Base-by-base conservation (phyloP, 2,113 vertebrate species). In the Thamnophis sirtalis region DNA sequence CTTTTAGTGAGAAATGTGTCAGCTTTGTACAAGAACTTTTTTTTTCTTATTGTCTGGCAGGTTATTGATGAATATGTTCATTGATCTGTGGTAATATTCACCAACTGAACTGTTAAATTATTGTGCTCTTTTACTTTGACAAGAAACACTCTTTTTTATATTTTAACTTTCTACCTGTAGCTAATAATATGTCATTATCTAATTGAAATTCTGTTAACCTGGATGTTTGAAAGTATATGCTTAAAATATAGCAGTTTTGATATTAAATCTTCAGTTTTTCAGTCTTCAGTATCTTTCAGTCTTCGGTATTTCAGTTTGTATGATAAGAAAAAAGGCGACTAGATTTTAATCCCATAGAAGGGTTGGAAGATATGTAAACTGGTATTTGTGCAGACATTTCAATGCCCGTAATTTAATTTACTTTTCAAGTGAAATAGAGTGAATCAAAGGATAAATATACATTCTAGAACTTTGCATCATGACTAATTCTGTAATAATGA, bases 1-100 rank as follows among this genome's bases (percentile, higher is more conserved):
- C 91, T 84, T 89, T 89, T 21, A 22, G 26, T 58, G 21, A 56
- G 87, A 84, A 28, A 92, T 92, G 9, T 88, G 53, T 88, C 33
- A 88, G 88, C 63, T 84, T 56, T 88, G 33, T 88, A 88, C 28
- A 88, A 88, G 63, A 51, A 80, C 51, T 17, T 92, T n/a, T 92
- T n/a, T 50, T 91, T 84, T 33, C 54, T 48, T 73, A 28, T n/a
- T 56, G 60, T 33, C 26, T 88, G 91, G 13, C 51, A 88, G 48
- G n/a, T 87, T 28, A 56, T 88, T 92, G 19, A 56, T 88, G 88
- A 88, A 88, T 88, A 84, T 48, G 56, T 49, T 50, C 33, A 49
- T 55, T 55, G 86, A 88, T 43, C 55, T 55, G 38, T 9, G 26
- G 63, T 53, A 88, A 24, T 80, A 80, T 43, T 80, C 73, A 80